Base-by-base conservation (phyloP, 2,888 invertebrate genomes). In the Sceliomorpha sp. region DNA sequence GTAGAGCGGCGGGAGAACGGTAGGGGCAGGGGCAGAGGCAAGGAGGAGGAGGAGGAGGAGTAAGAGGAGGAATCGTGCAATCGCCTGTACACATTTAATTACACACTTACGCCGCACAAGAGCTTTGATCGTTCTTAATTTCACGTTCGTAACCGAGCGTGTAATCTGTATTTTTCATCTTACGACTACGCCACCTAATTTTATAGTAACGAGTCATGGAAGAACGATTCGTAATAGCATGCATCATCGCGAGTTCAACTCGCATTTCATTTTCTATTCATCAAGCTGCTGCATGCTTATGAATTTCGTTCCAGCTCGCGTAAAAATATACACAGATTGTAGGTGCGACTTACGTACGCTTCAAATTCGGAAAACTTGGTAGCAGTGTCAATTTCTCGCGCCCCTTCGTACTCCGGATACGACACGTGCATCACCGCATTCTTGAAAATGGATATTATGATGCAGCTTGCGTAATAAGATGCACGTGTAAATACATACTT, bases 71-170 rank as follows among this genome's bases (percentile, higher is more conserved):
- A 17, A 17, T n/a, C 14, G 47, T n/a, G 44, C 20, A 67, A 73
- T 77, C 72, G 71, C 75, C 44, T 67, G 70, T 75, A 71, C 71
- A 73, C 71, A 73, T 73, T 76, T 76, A 78, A 78, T 77, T 76
- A 78, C 70, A 26, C 24, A 70, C 73, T 74, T 73, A 74, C 67
- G 73, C 63, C 67, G 60, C 60, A 63, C 62, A 58, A 66, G 69
- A 64, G 51, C 72, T 73, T 67, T 71, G 76, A 79, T 77, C 76
- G 73, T 75, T 74, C 73, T 72, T 77, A 77, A 79, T 78, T 66
- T 67, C 39, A 72, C 66, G 72, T 68, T 70, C n/a, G 63, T 69
- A 53, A 56, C 70, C 72, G 62, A 69, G 73, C 74, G 58, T 72
- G 77, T 75, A 77, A 78, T 78, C 71, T 58, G 51, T 48, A 50